These are phyloP conservation scores for Coturnix japonica DNA, from an alignment of 2,113 vertebrate species.

Conservation along the genomic window DNA sequence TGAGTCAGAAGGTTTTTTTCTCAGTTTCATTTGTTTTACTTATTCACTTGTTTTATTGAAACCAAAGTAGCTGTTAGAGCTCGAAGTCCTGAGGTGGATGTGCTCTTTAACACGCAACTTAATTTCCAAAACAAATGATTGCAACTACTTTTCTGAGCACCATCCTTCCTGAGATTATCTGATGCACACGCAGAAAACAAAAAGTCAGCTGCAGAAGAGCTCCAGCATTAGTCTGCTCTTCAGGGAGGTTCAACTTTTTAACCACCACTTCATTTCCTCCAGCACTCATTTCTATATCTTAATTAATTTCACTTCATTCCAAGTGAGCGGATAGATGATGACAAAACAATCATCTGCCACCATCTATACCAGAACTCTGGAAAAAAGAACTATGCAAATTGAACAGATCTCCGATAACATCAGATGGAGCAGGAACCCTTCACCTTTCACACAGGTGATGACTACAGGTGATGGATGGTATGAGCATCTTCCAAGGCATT, in stretches of 20 bases:
- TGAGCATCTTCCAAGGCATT: not conserved
- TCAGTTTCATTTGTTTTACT: slow-evolving; percentile 29
- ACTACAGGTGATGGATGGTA: not conserved
- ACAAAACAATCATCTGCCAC: not conserved
- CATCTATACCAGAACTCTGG: not conserved
- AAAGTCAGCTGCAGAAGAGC: not conserved
- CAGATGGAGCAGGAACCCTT: not conserved
- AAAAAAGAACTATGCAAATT: too few species aligned
- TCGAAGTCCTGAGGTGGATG: slow-evolving; percentile 21
- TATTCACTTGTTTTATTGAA: slow-evolving; percentile 60
- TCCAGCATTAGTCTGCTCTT: not conserved
- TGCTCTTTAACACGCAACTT: slow-evolving; percentile 48
- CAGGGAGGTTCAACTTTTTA: not conserved
- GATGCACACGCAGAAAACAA: slow-evolving; percentile 36
- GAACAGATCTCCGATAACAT: not conserved
- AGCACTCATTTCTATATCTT: not conserved
- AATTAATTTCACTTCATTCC: not conserved
- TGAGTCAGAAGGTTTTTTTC: slow-evolving; percentile 52
- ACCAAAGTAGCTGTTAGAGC: slow-evolving; percentile 59
- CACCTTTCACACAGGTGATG: not conserved
- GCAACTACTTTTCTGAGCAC: slow-evolving; percentile 38
- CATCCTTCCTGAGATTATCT: slow-evolving; percentile 25
- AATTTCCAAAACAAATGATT: slow-evolving; percentile 72
- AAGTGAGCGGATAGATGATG: slow-evolving; percentile 7
- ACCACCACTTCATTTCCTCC: not conserved